phyloP scores from a whole-genome alignment of 2,888 invertebrate species.

The Dryocosmus kuriphilus region DNA sequence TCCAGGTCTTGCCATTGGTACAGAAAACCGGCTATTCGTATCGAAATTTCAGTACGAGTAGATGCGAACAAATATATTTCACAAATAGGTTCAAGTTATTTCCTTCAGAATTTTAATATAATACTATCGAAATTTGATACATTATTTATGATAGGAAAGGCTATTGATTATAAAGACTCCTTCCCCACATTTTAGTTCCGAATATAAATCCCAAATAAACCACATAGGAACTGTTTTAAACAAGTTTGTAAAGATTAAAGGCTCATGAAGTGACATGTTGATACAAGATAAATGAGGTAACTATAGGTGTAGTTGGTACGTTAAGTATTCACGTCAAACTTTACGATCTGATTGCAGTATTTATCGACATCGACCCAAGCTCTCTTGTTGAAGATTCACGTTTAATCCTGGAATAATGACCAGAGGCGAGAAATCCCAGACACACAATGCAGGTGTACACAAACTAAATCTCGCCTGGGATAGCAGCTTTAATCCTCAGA shows the following conservation, averaged over 20 bases:
- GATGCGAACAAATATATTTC: no score
- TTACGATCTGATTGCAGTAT: conserved; percentile 38
- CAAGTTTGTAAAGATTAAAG: background rate
- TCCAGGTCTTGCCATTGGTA: no score
- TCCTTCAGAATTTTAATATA: no score
- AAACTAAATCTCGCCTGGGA: conserved; percentile 18
- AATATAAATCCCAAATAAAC: no score
- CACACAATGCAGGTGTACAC: conserved; percentile 10
- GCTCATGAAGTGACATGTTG: background rate
- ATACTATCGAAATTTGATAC: no score
- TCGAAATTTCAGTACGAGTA: no score
- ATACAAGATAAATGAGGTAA: conserved; percentile 23
- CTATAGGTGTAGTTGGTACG: conserved; percentile 1
- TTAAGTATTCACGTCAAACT: conserved; percentile 36
- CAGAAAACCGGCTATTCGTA: no score
- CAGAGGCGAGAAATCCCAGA: conserved; percentile 24
- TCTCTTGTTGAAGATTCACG: conserved; percentile 20
- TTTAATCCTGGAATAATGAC: conserved; percentile 38
- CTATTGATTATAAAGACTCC: no score
- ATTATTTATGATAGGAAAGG: no score
- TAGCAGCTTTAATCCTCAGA: conserved; percentile 27
- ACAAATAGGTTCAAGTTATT: no score
- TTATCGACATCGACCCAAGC: conserved; percentile 23
- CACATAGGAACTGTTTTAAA: background rate
- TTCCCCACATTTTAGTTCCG: no score